Evolutionary conservation across 2,797 vertebrate genomes (phyloP).

Genomic region (Erethizon dorsatum): DNA sequence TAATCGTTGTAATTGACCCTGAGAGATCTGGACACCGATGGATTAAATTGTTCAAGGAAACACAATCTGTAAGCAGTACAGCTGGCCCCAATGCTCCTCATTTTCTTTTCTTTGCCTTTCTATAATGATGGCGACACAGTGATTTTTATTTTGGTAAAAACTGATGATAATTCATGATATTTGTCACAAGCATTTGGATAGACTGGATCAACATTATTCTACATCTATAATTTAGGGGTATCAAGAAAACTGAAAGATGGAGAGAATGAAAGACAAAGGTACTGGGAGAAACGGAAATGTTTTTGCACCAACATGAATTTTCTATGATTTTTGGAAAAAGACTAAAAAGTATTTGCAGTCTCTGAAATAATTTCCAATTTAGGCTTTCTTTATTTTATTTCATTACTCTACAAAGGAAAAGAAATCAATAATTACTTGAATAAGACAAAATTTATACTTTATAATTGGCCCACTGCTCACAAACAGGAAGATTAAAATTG

Average conservation of each 20-base stretch:
- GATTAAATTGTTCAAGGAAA: slow-evolving; percentile 4
- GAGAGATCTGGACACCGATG: background rate
- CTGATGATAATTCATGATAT: background rate
- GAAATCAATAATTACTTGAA: slow-evolving; percentile 21
- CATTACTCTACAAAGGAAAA: slow-evolving; percentile 6
- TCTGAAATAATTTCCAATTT: slow-evolving; percentile 3
- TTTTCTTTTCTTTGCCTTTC: background rate
- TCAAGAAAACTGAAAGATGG: background rate
- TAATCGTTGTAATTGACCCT: background rate
- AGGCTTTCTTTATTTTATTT: background rate
- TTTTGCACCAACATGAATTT: background rate
- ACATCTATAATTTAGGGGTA: background rate
- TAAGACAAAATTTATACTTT: slow-evolving; percentile 38
- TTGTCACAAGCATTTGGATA: background rate
- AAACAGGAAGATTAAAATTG: background rate
- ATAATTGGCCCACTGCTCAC: background rate
- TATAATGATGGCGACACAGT: background rate
- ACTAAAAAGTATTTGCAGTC: background rate
- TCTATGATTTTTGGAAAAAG: slow-evolving; percentile 4
- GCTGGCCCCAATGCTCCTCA: background rate
- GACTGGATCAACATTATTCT: background rate
- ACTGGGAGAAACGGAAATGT: background rate
- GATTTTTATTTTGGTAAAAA: slow-evolving; percentile 37
- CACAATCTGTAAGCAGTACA: background rate
- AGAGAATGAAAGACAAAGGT: background rate